Conservation (phyloP, 2,797 vertebrate species). For the Sebastolobus alascanus region DNA sequence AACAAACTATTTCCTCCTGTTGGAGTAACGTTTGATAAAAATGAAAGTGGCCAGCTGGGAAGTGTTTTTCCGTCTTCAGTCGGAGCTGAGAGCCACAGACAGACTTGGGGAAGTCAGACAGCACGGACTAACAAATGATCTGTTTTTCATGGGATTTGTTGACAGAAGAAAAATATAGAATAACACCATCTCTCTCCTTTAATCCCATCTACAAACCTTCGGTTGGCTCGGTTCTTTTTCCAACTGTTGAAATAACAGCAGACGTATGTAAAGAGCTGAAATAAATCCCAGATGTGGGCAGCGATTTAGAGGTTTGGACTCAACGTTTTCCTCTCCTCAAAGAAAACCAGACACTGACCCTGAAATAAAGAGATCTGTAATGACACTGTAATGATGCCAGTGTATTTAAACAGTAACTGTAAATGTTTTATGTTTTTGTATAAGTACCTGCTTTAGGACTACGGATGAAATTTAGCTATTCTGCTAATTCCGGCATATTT, state of each 20-base stretch:
- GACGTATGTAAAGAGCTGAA: neutral
- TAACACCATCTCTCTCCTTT: neutral
- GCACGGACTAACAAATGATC: neutral
- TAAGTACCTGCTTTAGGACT: too few relatives aligned
- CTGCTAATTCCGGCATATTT: too few relatives aligned
- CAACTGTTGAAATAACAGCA: neutral
- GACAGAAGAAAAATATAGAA: neutral
- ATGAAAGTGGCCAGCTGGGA: too few relatives aligned
- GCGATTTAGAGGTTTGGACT: conserved; percentile 14
- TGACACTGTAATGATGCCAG: neutral
- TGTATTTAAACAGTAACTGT: neutral
- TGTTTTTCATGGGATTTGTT: neutral
- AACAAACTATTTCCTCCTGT: too few relatives aligned
- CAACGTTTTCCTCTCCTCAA: neutral
- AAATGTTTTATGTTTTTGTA: too few relatives aligned
- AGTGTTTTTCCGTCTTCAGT: neutral
- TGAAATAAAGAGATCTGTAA: neutral
- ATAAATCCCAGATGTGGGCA: neutral
- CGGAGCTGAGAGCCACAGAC: neutral
- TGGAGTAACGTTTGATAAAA: too few relatives aligned
- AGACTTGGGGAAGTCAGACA: neutral
- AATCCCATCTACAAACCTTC: neutral
- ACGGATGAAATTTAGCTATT: too few relatives aligned
- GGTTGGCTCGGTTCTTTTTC: neutral
- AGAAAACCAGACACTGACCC: neutral